Evolutionary conservation across 1,140 invertebrate species (phyloP), one percentile per base, ranked within the genome.

Genomic region (Notospermus geniculatus): DNA sequence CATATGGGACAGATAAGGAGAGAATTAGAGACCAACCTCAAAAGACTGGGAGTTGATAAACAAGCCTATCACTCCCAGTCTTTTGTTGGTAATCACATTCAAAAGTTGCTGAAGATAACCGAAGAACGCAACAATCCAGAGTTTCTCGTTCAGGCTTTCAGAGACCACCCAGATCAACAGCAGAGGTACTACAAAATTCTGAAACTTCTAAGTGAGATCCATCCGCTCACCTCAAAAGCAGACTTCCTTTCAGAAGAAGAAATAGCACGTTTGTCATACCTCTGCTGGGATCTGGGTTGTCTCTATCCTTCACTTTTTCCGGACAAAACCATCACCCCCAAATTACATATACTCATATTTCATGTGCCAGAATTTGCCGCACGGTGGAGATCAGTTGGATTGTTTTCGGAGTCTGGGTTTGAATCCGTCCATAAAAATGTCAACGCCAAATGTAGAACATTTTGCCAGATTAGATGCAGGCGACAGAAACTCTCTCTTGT

Each of bases 1-100:
- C 5, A 36, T 7, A 36, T 36, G 32, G 32, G 32, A 4, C 4
- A 15, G 15, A 36, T 36, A 7, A 36, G 32, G 32, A 36, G 32
- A 36, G 32, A 36, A 36, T 15, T 36, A 7, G 32, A 36, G 32
- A 15, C 32, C 5, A 36, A 36, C 15, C 32, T 36, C 5, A 36
- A 36, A 15, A 36, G 5, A 4, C 32, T 50, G n/a, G 46, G 46
- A 23, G 25, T 50, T 7, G 46, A 23, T 50, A 19, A 27, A 50
- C 46, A 50, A n/a, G 46, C 46, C n/a, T 50, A 50, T 27, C 46
- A 50, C 25, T 50, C 46, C 19, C n/a, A 59, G 32, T 25, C 32
- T 23, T 41, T 27, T 46, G 57, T 57, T 50, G 60, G 43, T 2
- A 62, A 50, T 50, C 46, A 50, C 25, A 50, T 50, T 27, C 46